Base-by-base conservation (phyloP, 2,797 vertebrate genomes). In the Aulostomus chinensis region DNA sequence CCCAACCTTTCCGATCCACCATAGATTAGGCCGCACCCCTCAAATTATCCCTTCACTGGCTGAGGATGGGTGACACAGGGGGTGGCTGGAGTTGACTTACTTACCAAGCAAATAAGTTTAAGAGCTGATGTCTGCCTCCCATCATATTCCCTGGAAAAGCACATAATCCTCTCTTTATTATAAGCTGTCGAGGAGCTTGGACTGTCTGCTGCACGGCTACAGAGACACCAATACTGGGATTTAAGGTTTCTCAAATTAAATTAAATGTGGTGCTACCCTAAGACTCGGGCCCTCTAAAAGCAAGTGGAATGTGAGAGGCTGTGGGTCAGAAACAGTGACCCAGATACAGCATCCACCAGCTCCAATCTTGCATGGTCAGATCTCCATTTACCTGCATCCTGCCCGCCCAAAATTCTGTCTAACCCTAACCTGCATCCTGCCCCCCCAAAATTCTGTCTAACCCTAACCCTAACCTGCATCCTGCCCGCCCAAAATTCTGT, bases 141-240 rank as follows among this genome's bases (percentile, higher is more conserved):
- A 51, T 41, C 33, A 75, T 83, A 81, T 84, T 84, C 76, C 43
- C 39, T 18, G 18, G 34, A 63, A 61, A 68, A 45, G 6, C 48
- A 68, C 58, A 65, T 90, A 91, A 92, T 90, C 88, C 83, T 53
- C 54, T 80, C 73, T 80, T 82, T 77, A 83, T 74, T 57, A 81
- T 89, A 89, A 91, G 79, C 85, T 78, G 75, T 54, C 33, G 55
- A 54, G 72, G 60, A 81, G 78, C 77, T 79, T 48, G 61, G 78
- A 58, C 80, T 81, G 88, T 90, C 86, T 90, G 81, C 69, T 32
- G 30, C 12, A 54, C 68, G 78, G 61, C 71, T 51, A 56, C 43
- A 22, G 42, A 34, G 61, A 59, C 63, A 82, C 66, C 79, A 73
- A 61, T 57, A 57, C 60, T 28, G 0, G 73, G 80, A 83, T 73